Base-by-base conservation (phyloP, 2,797 vertebrate genomes). In the Poecilia picta region DNA sequence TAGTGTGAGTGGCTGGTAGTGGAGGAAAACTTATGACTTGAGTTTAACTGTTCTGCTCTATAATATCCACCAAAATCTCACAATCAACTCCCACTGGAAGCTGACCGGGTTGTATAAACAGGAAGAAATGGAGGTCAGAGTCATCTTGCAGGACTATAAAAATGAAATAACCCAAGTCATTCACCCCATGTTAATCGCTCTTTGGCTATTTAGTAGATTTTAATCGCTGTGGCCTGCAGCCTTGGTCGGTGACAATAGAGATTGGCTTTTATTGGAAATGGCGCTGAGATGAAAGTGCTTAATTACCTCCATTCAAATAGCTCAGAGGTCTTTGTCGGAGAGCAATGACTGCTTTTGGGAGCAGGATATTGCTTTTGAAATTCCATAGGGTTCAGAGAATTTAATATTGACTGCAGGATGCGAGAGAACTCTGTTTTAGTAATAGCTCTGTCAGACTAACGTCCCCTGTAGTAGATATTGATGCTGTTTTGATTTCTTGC, bases 331-430 rank as follows among this genome's bases (percentile, higher is more conserved):
- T 93, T 89, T 91, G 90, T 92, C 92, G 84, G 83, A 92, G 86
- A 92, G 85, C 90, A 88, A 94, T 90, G 74, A 75, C 85, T 90
- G 79, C 81, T 87, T 93, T 93, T 89, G 85, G 87, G 73, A 87
- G 86, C 81, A 88, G 89, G 89, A 90, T 92, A 93, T 94, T 94
- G 91, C 93, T 92, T 92, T 90, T 94, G 82, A 92, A 91, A 92
- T 90, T 92, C 93, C 88, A 93, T 91, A 87, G 85, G 87, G 85
- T 82, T 88, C 62, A 75, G 46, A 51, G 88, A 85, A 88, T 91
- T 78, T 87, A 90, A 91, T 93, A 91, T 90, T 90, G 89, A 91
- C 89, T 89, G 73, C 81, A 76, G 81, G 84, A 70, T 87, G 78
- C 4, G 5, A 77, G 53, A 77, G 75, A 78, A 78, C 73, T 84